Evolutionary conservation across 2,797 vertebrate genomes (phyloP), one percentile per base, ranked within the genome.

Genomic region (Labeo calbasu): DNA sequence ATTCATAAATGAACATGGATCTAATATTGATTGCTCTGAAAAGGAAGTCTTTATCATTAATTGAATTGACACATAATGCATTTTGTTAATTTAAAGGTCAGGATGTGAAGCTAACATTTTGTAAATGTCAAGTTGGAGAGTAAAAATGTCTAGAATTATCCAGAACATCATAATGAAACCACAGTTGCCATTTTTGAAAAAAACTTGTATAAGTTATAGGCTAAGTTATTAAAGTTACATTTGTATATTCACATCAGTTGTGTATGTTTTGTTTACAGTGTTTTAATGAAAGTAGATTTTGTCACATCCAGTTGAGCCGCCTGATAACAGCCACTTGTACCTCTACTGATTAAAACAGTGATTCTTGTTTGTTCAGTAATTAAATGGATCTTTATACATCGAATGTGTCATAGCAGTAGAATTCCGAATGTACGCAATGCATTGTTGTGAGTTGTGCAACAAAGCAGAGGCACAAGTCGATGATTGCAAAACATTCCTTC

Each of bases 171-270:
- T 53, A 40, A 50, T 43, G 21, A 82, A 65, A 55, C 59, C 32
- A 55, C 61, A 57, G 81, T 46, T 83, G 81, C 72, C 81, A 83
- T 82, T 75, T 51, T 51, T 40, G 15, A 25, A 50, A 32, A 32
- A 32, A 57, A 57, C 25, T 32, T 65, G 59, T 23, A 32, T 25
- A 80, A 69, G 50, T 61, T 72, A 72, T 81, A 19, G 66, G 40
- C 71, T 51, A 82, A 82, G 21, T 82, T 82, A 82, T 82, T 82
- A 82, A 82, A 82, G 32, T 53, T 65, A 75, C 48, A 40, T 82
- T 82, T 82, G 71, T 82, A 76, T 82, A 53, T 82, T 76, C 28
- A 82, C 57, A 75, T 76, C n/a, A 43, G 23, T 32, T 68, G 81
- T 82, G 46, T 82, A 40, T 53, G 59, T 65, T 75, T 76, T 82